Conservation (phyloP, 2,113 vertebrate species). For the Pavo muticus region DNA sequence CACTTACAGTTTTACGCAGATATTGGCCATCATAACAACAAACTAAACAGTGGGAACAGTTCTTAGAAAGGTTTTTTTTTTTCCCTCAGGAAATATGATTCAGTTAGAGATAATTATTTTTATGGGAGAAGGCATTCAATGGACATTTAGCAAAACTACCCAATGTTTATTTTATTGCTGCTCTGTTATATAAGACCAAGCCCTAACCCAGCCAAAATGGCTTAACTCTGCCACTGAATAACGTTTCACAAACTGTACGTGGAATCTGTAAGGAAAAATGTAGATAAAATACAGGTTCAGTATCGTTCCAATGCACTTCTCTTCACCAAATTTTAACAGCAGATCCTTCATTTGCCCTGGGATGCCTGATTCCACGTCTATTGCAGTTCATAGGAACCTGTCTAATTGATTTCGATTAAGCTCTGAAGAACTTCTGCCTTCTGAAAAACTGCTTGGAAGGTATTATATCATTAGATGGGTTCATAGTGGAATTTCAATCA, state of each 20-base stretch:
- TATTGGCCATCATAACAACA: background rate
- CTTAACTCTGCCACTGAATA: background rate
- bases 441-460: constrained; percentile 13
- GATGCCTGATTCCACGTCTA: background rate
- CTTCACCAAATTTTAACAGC: background rate
- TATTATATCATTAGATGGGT: background rate
- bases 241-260: background rate
- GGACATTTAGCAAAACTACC: background rate
- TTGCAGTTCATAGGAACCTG: background rate
- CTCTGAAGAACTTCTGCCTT: background rate
- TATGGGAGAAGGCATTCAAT: background rate
- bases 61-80: background rate
- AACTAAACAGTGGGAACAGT: background rate
- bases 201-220: background rate
- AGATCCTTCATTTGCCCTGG: background rate
- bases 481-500: background rate
- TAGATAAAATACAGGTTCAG: background rate
- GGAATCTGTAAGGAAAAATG: background rate
- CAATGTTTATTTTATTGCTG: background rate
- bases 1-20: background rate
- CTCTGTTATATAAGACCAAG: background rate
- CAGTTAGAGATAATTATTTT: background rate
- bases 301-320: background rate
- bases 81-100: background rate
- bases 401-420: background rate